Base-by-base conservation (phyloP, 2,797 vertebrate species). In the Gymnocypris eckloni region DNA sequence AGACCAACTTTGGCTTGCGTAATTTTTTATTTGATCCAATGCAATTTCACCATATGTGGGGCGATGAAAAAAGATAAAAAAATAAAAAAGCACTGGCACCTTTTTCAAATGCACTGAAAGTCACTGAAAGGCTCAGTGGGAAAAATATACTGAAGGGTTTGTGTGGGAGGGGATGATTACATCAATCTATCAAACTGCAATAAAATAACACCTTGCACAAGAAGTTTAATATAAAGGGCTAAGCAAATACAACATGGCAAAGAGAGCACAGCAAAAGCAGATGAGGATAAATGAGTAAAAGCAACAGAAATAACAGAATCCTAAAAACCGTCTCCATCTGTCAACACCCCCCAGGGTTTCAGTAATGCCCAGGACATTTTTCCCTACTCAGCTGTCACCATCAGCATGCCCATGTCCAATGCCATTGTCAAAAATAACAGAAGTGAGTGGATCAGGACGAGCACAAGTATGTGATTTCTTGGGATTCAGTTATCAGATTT, bases 101-200 rank as follows among this genome's bases (percentile, higher is more conserved):
- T 52, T 61, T 52, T 50, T 66, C 13, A 37, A 39, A 83, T 33
- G 33, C 33, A 33, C 33, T 33, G 33, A 33, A 33, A 76, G 45
- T 22, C 15, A 69, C 48, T 70, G 48, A 78, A 78, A 70, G 45
- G 50, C 37, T 70, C 33, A 16, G 20, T 66, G 43, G 3, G 22
- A 69, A 78, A 83, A 83, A 69, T 77, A 78, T 69, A 25, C 18
- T 67, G 59, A 48, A 84, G 61, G 73, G 37, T 50, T 71, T 79
- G 67, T n/a, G 52, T 79, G 76, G 76, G 67, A 85, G 39, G 48
- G 50, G 41, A 71, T 25, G 25, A 79, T 72, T 70, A 16, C 67
- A 72, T 79, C 76, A 79, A 61, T 69, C 73, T 69, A 10, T 20
- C 16, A 56, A 79, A 71, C 50, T 33, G 50, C 52, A 79, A 48